Percentiles rank a stretch among this genome's conserved stretches.
These are phyloP conservation scores for Xenus cinereus DNA, from an alignment of 2,113 vertebrate species.

Conservation along the genomic window DNA sequence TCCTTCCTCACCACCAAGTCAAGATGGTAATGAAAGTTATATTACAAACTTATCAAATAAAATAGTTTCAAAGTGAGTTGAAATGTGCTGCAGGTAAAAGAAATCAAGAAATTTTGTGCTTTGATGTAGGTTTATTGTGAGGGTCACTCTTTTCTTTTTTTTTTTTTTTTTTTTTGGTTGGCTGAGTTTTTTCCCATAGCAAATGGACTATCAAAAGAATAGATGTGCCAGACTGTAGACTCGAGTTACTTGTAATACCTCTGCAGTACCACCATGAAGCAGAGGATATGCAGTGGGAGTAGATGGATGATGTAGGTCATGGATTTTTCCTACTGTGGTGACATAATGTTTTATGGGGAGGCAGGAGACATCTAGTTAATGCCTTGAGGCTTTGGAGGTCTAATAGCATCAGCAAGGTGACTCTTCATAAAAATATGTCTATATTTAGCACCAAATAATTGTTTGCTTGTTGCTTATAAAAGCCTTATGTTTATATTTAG, in stretches of 20 bases:
- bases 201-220: neutral
- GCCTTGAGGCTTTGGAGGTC: neutral
- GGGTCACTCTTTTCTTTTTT: neutral
- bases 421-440: neutral
- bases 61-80: neutral
- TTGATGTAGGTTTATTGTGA: neutral
- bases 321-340: neutral
- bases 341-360: neutral
- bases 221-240: neutral
- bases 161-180: neutral
- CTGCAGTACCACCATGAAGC: neutral
- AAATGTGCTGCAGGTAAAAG: neutral
- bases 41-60: neutral
- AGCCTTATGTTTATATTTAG: neutral
- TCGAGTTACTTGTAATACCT: neutral
- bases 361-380: neutral
- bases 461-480: neutral
- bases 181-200: accelerated
- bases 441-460: neutral
- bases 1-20: neutral
- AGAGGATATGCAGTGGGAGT: neutral
- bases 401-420: neutral
- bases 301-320: neutral
- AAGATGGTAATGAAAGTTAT: neutral
- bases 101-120: neutral